These are phyloP conservation scores for Gari tellinella DNA, from an alignment of 2,888 invertebrate species.

Conservation along the genomic window DNA sequence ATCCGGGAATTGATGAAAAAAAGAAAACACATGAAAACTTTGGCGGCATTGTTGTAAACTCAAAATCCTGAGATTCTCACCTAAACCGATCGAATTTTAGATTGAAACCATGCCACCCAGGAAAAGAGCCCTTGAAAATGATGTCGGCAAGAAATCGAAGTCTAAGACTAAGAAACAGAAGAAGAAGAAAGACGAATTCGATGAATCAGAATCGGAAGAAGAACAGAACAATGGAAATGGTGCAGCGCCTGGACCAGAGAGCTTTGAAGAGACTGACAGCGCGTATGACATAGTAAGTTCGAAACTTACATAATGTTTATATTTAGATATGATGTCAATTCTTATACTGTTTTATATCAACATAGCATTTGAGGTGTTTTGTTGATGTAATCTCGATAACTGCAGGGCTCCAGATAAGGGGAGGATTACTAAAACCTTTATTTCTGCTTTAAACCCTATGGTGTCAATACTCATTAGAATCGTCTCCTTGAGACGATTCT, in stretches of 20 bases:
- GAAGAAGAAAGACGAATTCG: constrained; percentile 72
- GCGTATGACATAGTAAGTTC: constrained; percentile 65
- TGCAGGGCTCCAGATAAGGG: too few relatives aligned
- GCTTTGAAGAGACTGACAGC: constrained; percentile 51
- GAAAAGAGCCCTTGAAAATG: constrained; percentile 71
- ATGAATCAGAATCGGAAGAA: constrained; percentile 52
- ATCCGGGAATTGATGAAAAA: constrained; percentile 58
- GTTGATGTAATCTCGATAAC: too few relatives aligned
- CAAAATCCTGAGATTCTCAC: constrained; percentile 9
- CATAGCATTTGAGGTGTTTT: too few relatives aligned
- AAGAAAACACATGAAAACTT: constrained; percentile 59
- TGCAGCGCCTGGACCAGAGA: constrained; percentile 13
- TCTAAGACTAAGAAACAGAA: constrained; percentile 70
- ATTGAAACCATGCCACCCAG: constrained; percentile 72
- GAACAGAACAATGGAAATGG: constrained; percentile 62
- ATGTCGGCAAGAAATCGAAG: constrained; percentile 58
- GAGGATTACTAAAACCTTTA: too few relatives aligned
- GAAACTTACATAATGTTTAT: too few relatives aligned
- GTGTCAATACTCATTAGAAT: too few relatives aligned
- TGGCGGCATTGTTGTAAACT: constrained; percentile 50
- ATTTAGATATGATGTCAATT: too few relatives aligned
- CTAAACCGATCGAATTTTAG: neutral
- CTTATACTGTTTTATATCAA: too few relatives aligned
- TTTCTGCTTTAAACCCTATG: too few relatives aligned
- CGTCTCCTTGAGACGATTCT: too few relatives aligned